phyloP scores from a whole-genome alignment of 2,888 invertebrate species.

The Biston betularia region DNA sequence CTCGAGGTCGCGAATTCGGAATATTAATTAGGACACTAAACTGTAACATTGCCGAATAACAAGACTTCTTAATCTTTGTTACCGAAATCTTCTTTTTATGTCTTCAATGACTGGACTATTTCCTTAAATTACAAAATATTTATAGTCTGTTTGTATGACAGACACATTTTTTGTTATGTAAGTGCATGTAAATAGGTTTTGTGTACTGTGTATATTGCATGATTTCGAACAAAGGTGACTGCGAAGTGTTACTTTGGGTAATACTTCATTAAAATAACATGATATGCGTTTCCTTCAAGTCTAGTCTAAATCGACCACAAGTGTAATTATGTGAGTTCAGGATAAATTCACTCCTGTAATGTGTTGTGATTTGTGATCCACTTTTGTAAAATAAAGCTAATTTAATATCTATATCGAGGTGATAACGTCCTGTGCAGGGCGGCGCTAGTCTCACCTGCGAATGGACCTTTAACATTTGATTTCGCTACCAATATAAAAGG shows the following conservation, averaged over 20 bases:
- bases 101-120: no score
- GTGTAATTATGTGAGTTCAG: constrained; percentile 2
- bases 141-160: not conserved
- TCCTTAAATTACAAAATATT: not conserved
- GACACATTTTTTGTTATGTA: not conserved
- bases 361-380: constrained; percentile 30
- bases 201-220: not conserved
- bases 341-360: not conserved
- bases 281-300: not conserved
- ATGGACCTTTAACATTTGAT: not conserved
- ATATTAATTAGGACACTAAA: no score
- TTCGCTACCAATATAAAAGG: constrained; percentile 10
- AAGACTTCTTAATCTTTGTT: no score
- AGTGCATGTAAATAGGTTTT: not conserved
- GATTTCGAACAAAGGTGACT: not conserved
- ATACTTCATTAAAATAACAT: not conserved
- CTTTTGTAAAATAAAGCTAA: not conserved
- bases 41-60: no score
- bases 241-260: not conserved
- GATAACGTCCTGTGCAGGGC: not conserved
- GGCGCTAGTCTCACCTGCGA: not conserved
- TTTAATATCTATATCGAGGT: not conserved
- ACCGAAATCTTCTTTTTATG: no score
- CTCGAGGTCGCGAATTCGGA: no score
- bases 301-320: constrained; percentile 6